Percentiles rank a stretch among this genome's conserved stretches.
Conservation (phyloP, 2,113 vertebrate genomes). For the Ceuthmochares aereus region DNA sequence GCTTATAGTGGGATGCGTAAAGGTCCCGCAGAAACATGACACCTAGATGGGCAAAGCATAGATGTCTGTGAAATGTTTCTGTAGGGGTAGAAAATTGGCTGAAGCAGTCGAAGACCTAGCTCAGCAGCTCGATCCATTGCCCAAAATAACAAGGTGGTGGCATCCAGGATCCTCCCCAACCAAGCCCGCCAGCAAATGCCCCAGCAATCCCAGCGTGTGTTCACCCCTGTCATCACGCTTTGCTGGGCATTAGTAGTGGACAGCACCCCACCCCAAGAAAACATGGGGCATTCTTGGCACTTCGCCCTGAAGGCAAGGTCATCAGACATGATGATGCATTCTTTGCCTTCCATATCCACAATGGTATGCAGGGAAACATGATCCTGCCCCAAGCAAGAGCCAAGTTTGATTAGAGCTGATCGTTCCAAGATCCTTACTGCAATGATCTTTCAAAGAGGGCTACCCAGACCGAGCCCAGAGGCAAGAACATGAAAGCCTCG, state of each 20-base stretch:
- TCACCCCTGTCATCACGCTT: conserved; percentile 73
- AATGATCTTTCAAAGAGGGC: background rate
- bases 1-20: background rate
- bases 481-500: background rate
- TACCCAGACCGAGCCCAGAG: background rate
- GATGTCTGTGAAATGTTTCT: background rate
- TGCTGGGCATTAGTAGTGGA: conserved; percentile 62
- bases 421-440: background rate
- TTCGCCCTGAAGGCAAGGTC: conserved; percentile 63
- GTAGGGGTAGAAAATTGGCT: conserved; percentile 19
- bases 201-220: conserved; percentile 36
- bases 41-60: background rate
- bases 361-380: conserved; percentile 45
- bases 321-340: conserved; percentile 57
- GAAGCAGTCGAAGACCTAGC: conserved; percentile 55
- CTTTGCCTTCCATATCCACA: conserved; percentile 39
- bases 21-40: background rate
- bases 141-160: conserved; percentile 77
- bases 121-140: conserved; percentile 61
- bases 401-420: conserved; percentile 27
- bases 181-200: conserved; percentile 66
- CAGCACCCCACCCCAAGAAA: conserved; percentile 76
- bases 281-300: conserved; percentile 77
- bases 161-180: conserved; percentile 69
- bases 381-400: conserved; percentile 27